Percentiles rank a stretch among this genome's conserved stretches.
These are phyloP conservation scores for Triops cancriformis DNA, from an alignment of 1,140 invertebrate species.

Conservation along the genomic window DNA sequence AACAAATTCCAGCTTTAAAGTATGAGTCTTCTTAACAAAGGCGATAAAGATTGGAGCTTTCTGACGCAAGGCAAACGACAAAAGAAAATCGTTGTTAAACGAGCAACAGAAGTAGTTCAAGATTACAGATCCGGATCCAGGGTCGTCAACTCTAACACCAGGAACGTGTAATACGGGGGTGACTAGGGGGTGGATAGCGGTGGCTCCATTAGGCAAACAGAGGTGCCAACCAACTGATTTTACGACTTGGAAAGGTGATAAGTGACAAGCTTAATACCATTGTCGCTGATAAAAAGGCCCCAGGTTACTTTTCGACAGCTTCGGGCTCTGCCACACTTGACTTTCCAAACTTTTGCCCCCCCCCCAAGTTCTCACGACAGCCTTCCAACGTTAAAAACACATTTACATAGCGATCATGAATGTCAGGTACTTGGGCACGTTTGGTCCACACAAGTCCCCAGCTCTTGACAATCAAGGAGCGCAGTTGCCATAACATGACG, in stretches of 20 bases:
- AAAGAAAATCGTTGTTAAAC: not conserved
- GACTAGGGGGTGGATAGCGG: not conserved
- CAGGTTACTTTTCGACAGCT: not conserved
- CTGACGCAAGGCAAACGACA: not conserved
- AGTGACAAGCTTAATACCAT: slow-evolving; percentile 14
- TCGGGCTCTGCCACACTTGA: not conserved
- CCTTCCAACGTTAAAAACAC: not conserved
- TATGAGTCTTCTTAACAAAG: not conserved
- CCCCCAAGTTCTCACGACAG: not conserved
- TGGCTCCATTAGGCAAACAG: slow-evolving; percentile 1
- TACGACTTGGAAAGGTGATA: not conserved
- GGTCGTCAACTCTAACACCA: not conserved
- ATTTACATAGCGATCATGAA: slow-evolving; percentile 14
- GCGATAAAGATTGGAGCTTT: not conserved
- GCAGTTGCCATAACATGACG: slow-evolving; percentile 1
- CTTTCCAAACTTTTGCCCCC: not conserved
- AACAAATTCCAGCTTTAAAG: not conserved
- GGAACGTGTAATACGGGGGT: not conserved
- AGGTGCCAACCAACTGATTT: not conserved
- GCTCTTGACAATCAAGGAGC: not conserved
- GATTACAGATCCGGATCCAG: not conserved
- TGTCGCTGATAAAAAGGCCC: not conserved
- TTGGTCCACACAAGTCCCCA: not conserved
- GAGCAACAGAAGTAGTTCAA: not conserved
- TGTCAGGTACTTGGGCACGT: slow-evolving; percentile 9